Evolutionary conservation across 2,888 invertebrate species (phyloP), one percentile per base, ranked within the genome.

Genomic region (Thymelicus sylvestris): DNA sequence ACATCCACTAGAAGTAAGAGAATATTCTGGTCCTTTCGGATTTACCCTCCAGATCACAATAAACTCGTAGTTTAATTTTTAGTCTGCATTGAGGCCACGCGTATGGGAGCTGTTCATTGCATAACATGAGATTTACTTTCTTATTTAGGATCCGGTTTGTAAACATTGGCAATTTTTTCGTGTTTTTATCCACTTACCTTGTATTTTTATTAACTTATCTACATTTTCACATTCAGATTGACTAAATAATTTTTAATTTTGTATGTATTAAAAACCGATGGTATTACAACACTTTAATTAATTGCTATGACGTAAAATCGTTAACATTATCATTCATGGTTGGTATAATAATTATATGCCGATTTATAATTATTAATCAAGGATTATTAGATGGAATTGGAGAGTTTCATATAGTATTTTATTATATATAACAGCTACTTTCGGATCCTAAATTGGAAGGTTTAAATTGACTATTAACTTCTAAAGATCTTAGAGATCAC

Each of bases 1-100:
- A 88, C 90, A 92, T 92, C 92, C 92, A 92, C 85, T 93, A 92
- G 92, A 81, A 83, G 81, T 91, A 92, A 91, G 91, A 78, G 79
- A 83, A 83, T 79, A 81, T 84, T 88, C 89, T 89, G 90, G 88
- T 92, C 91, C 90, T 88, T 88, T 88, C 84, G 84, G 86, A 86
- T 83, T 82, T 80, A 90, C 92, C 92, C 91, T 92, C 92, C 92
- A 91, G 79, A 85, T 81, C 87, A 90, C 88, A 90, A 89, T 91
- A 88, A 89, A 86, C 81, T 83, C 82, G 84, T 91, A 88, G 86
- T 87, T 88, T 86, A 86, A 84, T 85, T 91, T 78, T 90, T 78
- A 89, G 83, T 85, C 82, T 81, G 81, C 88, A 84, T 84, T 85
- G 74, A 87, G 90, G 86, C 81, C 87, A 85, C 57, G 41, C 31